phyloP scores from a whole-genome alignment of 2,113 vertebrate genomes.

The Psilopsiagon aymara region DNA sequence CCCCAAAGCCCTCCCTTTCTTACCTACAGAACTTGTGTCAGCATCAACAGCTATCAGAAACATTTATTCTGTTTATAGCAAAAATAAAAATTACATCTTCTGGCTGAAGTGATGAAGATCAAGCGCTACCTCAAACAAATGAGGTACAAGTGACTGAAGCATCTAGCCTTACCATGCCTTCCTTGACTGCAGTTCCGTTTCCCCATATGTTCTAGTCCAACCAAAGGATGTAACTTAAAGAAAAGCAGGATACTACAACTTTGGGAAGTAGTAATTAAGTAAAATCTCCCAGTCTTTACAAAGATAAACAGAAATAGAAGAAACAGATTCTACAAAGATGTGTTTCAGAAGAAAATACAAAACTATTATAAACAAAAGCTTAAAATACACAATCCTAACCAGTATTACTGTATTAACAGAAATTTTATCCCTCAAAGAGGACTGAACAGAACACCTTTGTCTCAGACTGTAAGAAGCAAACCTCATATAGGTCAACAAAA shows the following conservation, averaged over 20 bases:
- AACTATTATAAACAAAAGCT: background rate
- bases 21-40: background rate
- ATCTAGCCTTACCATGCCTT: constrained; percentile 57
- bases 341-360: background rate
- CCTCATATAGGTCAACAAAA: background rate
- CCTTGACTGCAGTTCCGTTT: constrained; percentile 13
- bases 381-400: background rate
- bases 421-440: background rate
- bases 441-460: background rate
- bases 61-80: background rate
- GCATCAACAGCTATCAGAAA: background rate
- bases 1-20: background rate
- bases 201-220: constrained; percentile 49
- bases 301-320: background rate
- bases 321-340: constrained; percentile 2
- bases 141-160: background rate
- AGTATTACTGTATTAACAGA: background rate
- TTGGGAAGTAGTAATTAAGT: background rate
- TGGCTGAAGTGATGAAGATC: background rate
- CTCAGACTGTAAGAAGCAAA: background rate
- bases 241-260: constrained; percentile 43
- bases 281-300: background rate
- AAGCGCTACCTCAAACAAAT: background rate
- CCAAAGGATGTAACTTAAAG: constrained; percentile 27
- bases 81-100: background rate